Base-by-base conservation (phyloP, 2,797 vertebrate species). In the Rhinichthys osculus region DNA sequence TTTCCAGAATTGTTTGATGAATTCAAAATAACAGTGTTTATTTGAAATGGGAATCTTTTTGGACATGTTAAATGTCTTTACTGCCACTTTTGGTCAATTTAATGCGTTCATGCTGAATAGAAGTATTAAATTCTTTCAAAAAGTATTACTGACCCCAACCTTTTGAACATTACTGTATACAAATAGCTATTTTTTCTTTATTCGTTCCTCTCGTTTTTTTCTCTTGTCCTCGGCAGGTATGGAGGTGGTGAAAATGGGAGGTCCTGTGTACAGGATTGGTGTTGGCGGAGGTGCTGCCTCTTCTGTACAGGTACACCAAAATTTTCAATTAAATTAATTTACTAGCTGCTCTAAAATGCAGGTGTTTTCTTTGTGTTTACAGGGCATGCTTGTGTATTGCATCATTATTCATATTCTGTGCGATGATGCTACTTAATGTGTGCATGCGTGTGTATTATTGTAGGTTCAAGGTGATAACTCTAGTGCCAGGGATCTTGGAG, bases 251-350 rank as follows among this genome's bases (percentile, higher is more conserved):
- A 98, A 99, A 94, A 95, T 98, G 0, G 97, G 97, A 8, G 97
- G 97, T n/a, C 97, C 97, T 0, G 96, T 97, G 66, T 99, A 98
- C 90, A 95, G 97, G 88, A 99, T 99, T 9, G 97, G 97, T 11
- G 96, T 99, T 17, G 97, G 97, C 1, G 97, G 97, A 42, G 97
- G 97, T 62, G 97, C 97, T 0, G 97, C 97, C 4, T 98, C 97
- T 0, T 98, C 97, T 71, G 95, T 99, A 69, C 95, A 98, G 91
- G 97, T 97, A 91, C 59, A 42, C 8, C 10, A 38, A 59, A 1
- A 30, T 17, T 21, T 14, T 3, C 14, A 42, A 27, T n/a, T 5
- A 33, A 79, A 40, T 73, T 0, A 16, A 38, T 16, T 17, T 35
- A 77, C 7, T 64, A 27, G 21, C 13, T 71, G 7, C 9, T 77